phyloP scores from a whole-genome alignment of 2,888 invertebrate species.

The Axea sp. region DNA sequence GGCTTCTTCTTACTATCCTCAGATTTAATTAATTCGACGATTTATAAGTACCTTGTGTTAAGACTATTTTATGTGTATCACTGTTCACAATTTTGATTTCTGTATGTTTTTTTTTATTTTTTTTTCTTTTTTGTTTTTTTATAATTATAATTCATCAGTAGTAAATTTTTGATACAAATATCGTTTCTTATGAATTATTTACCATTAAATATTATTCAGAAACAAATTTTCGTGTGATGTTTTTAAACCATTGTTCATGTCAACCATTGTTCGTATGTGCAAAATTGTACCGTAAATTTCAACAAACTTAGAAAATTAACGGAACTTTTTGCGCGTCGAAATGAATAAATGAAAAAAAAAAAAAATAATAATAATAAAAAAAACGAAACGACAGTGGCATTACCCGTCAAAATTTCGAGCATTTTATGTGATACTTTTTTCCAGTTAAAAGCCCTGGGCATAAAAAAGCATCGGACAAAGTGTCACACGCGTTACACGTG shows the following conservation, averaged over 20 bases:
- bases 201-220: too few relatives aligned
- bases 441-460: slow-evolving; percentile 55
- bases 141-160: too few relatives aligned
- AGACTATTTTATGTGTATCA: background rate
- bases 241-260: too few relatives aligned
- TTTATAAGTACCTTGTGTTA: background rate
- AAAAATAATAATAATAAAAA: background rate
- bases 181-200: too few relatives aligned
- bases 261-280: too few relatives aligned
- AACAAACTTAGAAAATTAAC: slow-evolving; percentile 44
- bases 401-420: slow-evolving; percentile 50
- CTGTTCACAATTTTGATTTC: background rate
- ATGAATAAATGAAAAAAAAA: slow-evolving; percentile 36
- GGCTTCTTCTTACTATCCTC: slow-evolving; percentile 2
- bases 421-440: slow-evolving; percentile 58
- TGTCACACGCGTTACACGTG: slow-evolving; percentile 51
- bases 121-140: too few relatives aligned
- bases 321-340: slow-evolving; percentile 42
- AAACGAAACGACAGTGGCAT: slow-evolving; percentile 18
- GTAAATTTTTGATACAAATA: too few relatives aligned
- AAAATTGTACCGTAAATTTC: slow-evolving; percentile 12
- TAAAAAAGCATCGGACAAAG: slow-evolving; percentile 57
- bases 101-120: too few relatives aligned
- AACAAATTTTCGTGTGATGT: too few relatives aligned
- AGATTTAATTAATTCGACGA: slow-evolving; percentile 26